Evolutionary conservation across 2,113 vertebrate species (phyloP), one percentile per base, ranked within the genome.

Genomic region (Carlito syrichta): DNA sequence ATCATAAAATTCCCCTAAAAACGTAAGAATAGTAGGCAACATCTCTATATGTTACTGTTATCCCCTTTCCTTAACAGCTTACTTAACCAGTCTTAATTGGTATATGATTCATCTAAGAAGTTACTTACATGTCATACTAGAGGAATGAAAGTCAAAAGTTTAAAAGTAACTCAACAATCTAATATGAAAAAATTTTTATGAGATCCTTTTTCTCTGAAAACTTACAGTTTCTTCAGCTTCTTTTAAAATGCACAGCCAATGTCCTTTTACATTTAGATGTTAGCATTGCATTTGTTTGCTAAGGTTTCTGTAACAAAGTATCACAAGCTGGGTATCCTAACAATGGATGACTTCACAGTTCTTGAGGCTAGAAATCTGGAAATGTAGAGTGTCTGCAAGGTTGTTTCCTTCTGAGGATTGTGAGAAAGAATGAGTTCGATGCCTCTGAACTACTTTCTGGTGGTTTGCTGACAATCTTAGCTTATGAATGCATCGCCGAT

Each of bases 1-100:
- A 73, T 94, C 84, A 93, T 60, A 96, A 96, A 32, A 68, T 86
- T 56, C 85, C 43, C 66, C 50, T 89, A 82, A 84, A 43, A 93
- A 74, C 52, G 13, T 60, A 86, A 58, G 19, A 94, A 81, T 63
- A n/a, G 1, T 32, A 78, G 48, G 60, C 32, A 5, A 20, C 6
- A 43, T 82, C 52, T 81, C 48, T 88, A 3, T 9, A 20, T 71
- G 11, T 48, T 40, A 48, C 52, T 79, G 19, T 25, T 68, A 35
- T 19, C 10, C 22, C 85, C 56, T 90, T 79, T 73, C 56, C 25
- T 14, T 60, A 79, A 68, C 38, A 71, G n/a, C 35, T 45, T 30
- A 56, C 20, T 92, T 81, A 52, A 48, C 17, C 48, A 52, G 68
- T 78, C 30, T 77, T 86, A 60, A 66, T 48, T 30, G 35, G 50